phyloP scores from a whole-genome alignment of 1,140 invertebrate genomes.

The Drosophila biarmipes region DNA sequence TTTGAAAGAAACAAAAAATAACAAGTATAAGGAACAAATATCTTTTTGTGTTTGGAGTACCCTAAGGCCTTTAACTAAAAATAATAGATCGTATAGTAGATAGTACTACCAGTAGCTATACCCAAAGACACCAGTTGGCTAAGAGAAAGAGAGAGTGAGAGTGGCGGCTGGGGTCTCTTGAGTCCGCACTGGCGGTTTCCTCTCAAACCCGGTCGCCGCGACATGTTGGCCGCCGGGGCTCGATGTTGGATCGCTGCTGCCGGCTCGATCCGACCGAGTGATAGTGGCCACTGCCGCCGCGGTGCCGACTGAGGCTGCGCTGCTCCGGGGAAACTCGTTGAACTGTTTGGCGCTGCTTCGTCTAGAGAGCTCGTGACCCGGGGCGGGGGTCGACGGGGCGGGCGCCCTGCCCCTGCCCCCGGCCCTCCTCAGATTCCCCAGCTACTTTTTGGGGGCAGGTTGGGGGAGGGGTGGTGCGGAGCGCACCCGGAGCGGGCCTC shows the following conservation, averaged over 20 bases:
- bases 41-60: no score
- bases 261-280: slow-evolving; percentile 9
- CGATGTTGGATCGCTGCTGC: background rate
- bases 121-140: background rate
- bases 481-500: background rate
- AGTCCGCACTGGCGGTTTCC: background rate
- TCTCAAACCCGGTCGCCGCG: slow-evolving; percentile 7
- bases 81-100: no score
- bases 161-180: slow-evolving; percentile 15
- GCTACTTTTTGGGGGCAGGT: background rate
- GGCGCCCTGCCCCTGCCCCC: background rate
- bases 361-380: slow-evolving; percentile 17
- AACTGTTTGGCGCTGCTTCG: slow-evolving; percentile 37
- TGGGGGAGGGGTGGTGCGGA: background rate
- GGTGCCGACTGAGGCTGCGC: slow-evolving; percentile 1
- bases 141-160: slow-evolving; percentile 49
- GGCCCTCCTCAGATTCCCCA: background rate
- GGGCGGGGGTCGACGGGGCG: background rate
- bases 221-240: slow-evolving; percentile 3
- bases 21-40: no score
- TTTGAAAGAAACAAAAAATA: no score
- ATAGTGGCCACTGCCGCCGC: slow-evolving; percentile 4
- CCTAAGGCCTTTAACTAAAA: no score
- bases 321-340: slow-evolving; percentile 23
- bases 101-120: no score